Evolutionary conservation across 1,140 invertebrate species (phyloP).

Genomic region (Drosophila serrata): DNA sequence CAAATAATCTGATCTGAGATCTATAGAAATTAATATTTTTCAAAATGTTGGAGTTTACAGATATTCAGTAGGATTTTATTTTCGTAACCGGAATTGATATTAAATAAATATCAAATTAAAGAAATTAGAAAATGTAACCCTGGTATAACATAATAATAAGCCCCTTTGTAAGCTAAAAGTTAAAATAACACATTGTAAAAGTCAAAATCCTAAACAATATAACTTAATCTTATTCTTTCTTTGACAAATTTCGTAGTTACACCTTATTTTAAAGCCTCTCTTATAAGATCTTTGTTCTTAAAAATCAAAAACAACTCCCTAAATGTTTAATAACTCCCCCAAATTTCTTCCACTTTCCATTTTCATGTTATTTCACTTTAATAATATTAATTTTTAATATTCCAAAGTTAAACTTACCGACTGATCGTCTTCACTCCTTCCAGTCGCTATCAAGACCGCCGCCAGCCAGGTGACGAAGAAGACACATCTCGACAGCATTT

Average conservation of each 20-base stretch:
- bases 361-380: too few species aligned
- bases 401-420: slow-evolving; percentile 34
- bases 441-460: slow-evolving; percentile 28
- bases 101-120: too few species aligned
- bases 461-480: slow-evolving; percentile 49
- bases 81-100: not conserved
- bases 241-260: not conserved
- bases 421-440: slow-evolving; percentile 37
- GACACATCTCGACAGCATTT: slow-evolving; percentile 58
- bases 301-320: not conserved
- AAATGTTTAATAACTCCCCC: not conserved
- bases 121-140: not conserved
- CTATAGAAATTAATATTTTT: not conserved
- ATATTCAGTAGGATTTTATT: not conserved
- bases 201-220: not conserved
- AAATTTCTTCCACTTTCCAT: not conserved
- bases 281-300: not conserved
- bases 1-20: not conserved
- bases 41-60: not conserved
- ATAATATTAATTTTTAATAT: not conserved
- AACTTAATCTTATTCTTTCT: not conserved
- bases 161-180: too few species aligned
- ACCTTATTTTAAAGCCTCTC: not conserved
- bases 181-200: not conserved
- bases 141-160: too few species aligned